Base-by-base conservation (phyloP, 2,797 vertebrate species). In the Spea hammondii region DNA sequence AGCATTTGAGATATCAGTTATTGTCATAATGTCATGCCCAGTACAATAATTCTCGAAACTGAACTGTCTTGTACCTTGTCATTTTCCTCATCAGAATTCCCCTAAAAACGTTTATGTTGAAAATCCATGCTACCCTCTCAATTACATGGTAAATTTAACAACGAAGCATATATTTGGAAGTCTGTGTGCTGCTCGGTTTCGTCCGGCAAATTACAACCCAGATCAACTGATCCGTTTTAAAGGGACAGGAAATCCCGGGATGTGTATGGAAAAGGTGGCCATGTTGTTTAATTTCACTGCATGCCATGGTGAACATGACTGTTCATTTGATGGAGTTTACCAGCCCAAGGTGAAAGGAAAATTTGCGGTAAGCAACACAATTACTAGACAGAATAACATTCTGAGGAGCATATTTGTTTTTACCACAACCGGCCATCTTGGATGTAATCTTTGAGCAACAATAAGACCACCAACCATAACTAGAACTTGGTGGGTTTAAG, bases 111-210 rank as follows among this genome's bases (percentile, higher is more conserved):
- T 50, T 66, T 55, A 13, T 4, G 75, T 95, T 77, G 46, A 67
- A 67, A 96, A 98, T 78, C 97, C 97, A 50, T 99, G 97, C 83
- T 97, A 93, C 84, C 91, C 92, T 45, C 83, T 60, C 65, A 90
- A 90, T 67, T 95, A 92, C 48, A 89, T 71, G 45, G 80, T 70
- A n/a, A 87, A 85, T 64, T 51, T 92, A 32, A 78, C 45, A 0
- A 85, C 90, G 75, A 90, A 90, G 2, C 11, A 83, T 0, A 84
- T 97, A 78, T 95, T 94, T 76, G 90, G 92, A 83, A 94, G 95
- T 44, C 84, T 93, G 79, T 99, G 97, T 83, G 96, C 93, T 0
- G 70, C 68, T 59, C 74, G 84, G 50, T 79, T 86, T 73, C 89
- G 84, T 54, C 93, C 94, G 0, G 1, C 5, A 14, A 78, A 59